A percentile compares a stretch with the other conserved stretches of the same genome.
phyloP scores from a whole-genome alignment of 1,140 invertebrate species.

The Drosophila parabipectinata region DNA sequence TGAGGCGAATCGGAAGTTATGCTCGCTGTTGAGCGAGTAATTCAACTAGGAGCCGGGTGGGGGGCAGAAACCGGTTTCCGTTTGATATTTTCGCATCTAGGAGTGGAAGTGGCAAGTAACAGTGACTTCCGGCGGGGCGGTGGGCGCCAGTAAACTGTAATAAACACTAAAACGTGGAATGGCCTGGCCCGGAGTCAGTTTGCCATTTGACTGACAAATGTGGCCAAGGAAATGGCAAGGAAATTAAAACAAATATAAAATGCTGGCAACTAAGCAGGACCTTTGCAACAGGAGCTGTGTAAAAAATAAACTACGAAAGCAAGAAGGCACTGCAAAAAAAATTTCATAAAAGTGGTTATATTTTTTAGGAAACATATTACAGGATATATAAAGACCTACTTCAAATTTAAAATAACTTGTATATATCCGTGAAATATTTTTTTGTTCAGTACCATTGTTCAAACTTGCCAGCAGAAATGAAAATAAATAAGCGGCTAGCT shows the following conservation, averaged over 20 bases:
- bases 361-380: neutral
- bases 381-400: neutral
- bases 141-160: conserved; percentile 69
- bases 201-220: conserved; percentile 77
- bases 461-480: conserved; percentile 53
- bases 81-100: conserved; percentile 41
- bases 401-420: neutral
- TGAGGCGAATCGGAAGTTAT: conserved; percentile 7
- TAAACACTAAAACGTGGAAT: conserved; percentile 70
- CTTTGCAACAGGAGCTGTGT: conserved; percentile 14
- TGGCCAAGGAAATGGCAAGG: conserved; percentile 75
- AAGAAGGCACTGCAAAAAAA: conserved; percentile 1
- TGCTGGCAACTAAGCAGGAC: conserved; percentile 53
- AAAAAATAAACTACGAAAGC: conserved; percentile 5
- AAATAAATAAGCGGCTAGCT: conserved; percentile 65
- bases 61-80: conserved; percentile 31
- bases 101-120: conserved; percentile 74
- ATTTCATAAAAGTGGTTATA: neutral
- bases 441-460: neutral
- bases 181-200: conserved; percentile 59
- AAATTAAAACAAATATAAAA: conserved; percentile 82
- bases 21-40: conserved; percentile 11
- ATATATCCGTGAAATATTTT: neutral
- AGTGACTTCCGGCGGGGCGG: conserved; percentile 48
- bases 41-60: conserved; percentile 38